Evolutionary conservation across 2,113 vertebrate genomes (phyloP).

Genomic region (Lophura nycthemera): DNA sequence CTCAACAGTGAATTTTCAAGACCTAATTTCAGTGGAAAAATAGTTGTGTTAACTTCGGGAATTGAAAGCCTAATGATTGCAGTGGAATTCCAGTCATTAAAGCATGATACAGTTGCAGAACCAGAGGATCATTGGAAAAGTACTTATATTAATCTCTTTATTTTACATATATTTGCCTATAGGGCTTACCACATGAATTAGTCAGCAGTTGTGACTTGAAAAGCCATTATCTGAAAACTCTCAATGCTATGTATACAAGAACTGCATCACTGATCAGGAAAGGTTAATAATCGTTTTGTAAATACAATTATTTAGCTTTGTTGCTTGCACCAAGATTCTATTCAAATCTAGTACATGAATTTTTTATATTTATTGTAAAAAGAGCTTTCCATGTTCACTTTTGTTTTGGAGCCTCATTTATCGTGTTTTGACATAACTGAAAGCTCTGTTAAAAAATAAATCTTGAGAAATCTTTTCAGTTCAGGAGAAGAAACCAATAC

Average conservation of each 20-base stretch:
- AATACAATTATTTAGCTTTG: background rate
- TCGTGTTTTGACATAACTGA: background rate
- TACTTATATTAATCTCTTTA: background rate
- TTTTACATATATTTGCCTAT: background rate
- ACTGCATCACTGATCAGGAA: background rate
- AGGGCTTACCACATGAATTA: background rate
- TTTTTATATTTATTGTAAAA: background rate
- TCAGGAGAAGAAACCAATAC: background rate
- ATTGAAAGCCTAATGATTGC: too few species aligned
- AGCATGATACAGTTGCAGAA: background rate
- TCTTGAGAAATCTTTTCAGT: background rate
- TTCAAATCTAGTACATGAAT: background rate
- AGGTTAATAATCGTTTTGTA: background rate
- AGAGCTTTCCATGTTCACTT: background rate
- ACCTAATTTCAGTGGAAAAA: background rate
- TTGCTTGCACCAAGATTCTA: background rate
- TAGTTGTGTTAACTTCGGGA: background rate
- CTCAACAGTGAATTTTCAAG: background rate
- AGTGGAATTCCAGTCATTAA: background rate
- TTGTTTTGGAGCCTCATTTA: background rate
- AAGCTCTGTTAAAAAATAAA: background rate
- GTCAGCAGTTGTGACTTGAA: background rate
- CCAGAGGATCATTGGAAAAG: background rate
- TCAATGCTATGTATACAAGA: background rate
- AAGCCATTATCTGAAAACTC: background rate